These are phyloP conservation scores for Galaxias olidus DNA, from an alignment of 2,797 vertebrate genomes.

Conservation along the genomic window DNA sequence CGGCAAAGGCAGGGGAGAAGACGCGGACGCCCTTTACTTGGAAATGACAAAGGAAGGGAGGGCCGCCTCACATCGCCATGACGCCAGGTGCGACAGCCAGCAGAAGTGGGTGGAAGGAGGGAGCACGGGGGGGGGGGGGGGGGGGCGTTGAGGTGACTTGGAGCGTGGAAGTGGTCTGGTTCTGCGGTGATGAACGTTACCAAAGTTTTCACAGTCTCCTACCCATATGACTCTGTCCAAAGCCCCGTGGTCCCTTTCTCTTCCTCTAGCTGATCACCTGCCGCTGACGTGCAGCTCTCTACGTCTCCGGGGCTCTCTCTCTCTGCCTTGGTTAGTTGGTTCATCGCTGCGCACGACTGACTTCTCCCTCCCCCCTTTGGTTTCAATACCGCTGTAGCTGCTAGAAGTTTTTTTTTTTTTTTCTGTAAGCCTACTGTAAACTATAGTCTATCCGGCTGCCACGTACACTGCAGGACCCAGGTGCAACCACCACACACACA, in stretches of 20 bases:
- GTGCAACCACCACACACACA: slow-evolving; percentile 57
- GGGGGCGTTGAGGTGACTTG: slow-evolving; percentile 21
- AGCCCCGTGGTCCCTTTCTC: neutral
- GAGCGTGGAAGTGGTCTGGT: slow-evolving; percentile 50
- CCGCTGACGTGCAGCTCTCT: neutral
- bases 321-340: neutral
- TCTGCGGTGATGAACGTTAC: slow-evolving; percentile 40
- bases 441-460: slow-evolving; percentile 51
- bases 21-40: neutral
- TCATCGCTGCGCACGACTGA: neutral
- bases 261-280: slow-evolving; percentile 56
- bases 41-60: neutral
- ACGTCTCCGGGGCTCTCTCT: slow-evolving; percentile 11
- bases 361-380: slow-evolving; percentile 22
- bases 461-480: slow-evolving; percentile 49
- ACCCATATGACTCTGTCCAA: slow-evolving; percentile 8
- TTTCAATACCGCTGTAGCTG: slow-evolving; percentile 35
- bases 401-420: slow-evolving; percentile 47
- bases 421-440: slow-evolving; percentile 48
- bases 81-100: slow-evolving; percentile 3
- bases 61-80: too few relatives aligned
- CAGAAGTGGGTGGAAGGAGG: too few relatives aligned
- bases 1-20: neutral
- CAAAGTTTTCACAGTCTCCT: slow-evolving; percentile 49
- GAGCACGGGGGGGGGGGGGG: neutral